Evolutionary conservation across 2,797 vertebrate species (phyloP).

Genomic region (Anniella stebbinsi): DNA sequence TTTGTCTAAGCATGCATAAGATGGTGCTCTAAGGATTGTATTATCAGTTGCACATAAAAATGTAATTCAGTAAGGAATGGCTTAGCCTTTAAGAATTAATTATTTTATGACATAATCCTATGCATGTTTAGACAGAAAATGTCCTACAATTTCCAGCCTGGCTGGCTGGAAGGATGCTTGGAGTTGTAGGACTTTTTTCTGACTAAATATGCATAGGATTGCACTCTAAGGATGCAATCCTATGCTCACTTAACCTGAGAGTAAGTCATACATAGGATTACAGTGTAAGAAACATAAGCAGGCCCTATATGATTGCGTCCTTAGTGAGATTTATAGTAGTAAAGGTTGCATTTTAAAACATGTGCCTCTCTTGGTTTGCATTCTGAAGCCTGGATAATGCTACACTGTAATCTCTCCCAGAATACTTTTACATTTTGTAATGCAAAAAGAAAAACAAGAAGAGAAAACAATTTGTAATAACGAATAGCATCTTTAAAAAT

Average conservation of each 20-base stretch:
- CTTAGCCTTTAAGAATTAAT: too few relatives aligned
- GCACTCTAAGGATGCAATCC: too few relatives aligned
- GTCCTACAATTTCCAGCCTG: too few relatives aligned
- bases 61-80: too few relatives aligned
- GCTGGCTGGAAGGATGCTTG: too few relatives aligned
- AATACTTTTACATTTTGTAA: neutral
- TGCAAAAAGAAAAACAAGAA: neutral
- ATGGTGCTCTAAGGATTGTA: too few relatives aligned
- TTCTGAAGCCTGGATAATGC: neutral
- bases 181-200: too few relatives aligned
- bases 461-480: neutral
- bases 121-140: too few relatives aligned
- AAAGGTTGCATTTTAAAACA: neutral
- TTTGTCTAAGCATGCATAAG: too few relatives aligned
- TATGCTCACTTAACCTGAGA: neutral
- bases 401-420: neutral
- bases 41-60: too few relatives aligned
- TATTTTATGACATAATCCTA: too few relatives aligned
- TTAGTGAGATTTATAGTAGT: neutral
- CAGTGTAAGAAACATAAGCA: neutral
- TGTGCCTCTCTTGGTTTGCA: neutral
- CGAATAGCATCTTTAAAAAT: neutral
- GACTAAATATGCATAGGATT: neutral
- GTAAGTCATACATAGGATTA: neutral
- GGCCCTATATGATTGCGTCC: neutral